Conservation (phyloP, 2,888 invertebrate species). For the Mellilla xanthometata region DNA sequence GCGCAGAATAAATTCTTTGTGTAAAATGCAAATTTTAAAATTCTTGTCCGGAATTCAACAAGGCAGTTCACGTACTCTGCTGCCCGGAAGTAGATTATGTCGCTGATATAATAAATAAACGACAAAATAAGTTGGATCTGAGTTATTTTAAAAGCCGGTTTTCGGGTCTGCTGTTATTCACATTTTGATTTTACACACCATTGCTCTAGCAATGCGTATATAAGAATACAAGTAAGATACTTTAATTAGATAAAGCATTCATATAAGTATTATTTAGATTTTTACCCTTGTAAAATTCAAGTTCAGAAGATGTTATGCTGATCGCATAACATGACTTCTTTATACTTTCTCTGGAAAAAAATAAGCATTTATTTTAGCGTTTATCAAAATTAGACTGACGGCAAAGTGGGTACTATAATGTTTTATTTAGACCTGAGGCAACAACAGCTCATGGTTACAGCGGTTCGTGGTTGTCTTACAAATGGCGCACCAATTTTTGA, state of each 20-base stretch:
- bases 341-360: too few species aligned
- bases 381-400: too few species aligned
- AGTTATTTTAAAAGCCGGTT: not conserved
- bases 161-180: too few species aligned
- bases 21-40: conserved; percentile 18
- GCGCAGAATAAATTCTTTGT: conserved; percentile 23
- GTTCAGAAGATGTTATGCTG: too few species aligned
- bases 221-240: too few species aligned
- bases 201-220: too few species aligned
- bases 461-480: conserved; percentile 35
- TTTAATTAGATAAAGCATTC: too few species aligned
- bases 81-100: conserved; percentile 10
- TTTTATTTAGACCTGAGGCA: conserved; percentile 35
- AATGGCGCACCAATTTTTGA: conserved; percentile 35
- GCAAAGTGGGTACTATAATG: conserved; percentile 22
- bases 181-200: too few species aligned
- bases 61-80: conserved; percentile 11
- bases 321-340: too few species aligned
- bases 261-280: too few species aligned
- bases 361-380: too few species aligned
- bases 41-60: conserved; percentile 9
- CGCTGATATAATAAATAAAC: conserved; percentile 5
- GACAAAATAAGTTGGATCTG: not conserved
- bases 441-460: conserved; percentile 32
- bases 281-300: too few species aligned